Conservation (phyloP, 1,140 invertebrate species). For the Marisa cornuarietis region DNA sequence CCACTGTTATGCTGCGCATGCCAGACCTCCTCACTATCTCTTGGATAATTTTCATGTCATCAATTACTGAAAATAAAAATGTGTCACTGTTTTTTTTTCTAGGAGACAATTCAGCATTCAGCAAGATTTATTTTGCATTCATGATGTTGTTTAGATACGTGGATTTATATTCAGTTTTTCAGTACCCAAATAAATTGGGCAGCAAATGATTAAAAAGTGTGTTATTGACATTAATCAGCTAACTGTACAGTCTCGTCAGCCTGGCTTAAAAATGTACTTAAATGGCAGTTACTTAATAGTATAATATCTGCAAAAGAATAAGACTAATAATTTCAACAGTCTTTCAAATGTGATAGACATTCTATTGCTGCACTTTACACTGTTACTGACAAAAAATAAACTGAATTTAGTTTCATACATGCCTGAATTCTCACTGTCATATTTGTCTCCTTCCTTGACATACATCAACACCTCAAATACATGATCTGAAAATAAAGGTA, state of each 20-base stretch:
- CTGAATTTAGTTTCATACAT: background rate
- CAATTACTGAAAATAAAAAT: conserved; percentile 28
- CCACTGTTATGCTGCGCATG: conserved; percentile 22
- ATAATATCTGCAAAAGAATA: background rate
- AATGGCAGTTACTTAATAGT: background rate
- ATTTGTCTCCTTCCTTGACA: conserved; percentile 27
- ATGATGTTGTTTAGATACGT: too few species aligned
- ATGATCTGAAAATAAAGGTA: conserved; percentile 36
- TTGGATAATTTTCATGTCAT: conserved; percentile 29
- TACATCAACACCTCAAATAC: conserved; percentile 41
- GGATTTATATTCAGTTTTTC: background rate
- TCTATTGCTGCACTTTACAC: background rate
- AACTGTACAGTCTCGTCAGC: background rate
- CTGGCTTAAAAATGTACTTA: background rate
- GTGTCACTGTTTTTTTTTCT: background rate
- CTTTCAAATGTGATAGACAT: background rate
- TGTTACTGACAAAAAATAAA: background rate
- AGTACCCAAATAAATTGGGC: background rate
- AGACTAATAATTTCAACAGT: background rate
- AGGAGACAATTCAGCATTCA: background rate
- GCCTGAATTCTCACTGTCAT: conserved; percentile 35
- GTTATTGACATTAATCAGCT: background rate
- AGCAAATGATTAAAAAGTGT: background rate
- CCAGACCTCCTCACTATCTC: conserved; percentile 39
- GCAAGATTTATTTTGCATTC: background rate